Conservation (phyloP, 2,113 vertebrate species). For the Lanius collurio region DNA sequence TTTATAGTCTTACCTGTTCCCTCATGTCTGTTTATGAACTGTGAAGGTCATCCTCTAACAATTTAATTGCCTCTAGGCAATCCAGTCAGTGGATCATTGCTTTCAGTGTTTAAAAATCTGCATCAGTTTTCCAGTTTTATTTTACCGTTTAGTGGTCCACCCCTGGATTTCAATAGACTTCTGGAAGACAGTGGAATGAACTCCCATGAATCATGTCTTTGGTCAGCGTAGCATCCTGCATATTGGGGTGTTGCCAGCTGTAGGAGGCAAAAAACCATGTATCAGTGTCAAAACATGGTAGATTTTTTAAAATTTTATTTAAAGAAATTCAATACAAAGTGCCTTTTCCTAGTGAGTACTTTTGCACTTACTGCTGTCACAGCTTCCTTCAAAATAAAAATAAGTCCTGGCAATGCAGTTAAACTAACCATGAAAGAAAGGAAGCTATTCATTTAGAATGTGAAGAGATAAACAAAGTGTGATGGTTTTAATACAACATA, state of each 20-base stretch:
- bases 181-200: background rate
- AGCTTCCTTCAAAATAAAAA: background rate
- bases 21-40: background rate
- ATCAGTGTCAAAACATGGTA: background rate
- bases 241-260: background rate
- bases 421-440: background rate
- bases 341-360: background rate
- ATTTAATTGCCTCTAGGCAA: background rate
- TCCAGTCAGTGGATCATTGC: background rate
- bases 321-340: background rate
- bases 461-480: background rate
- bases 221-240: background rate
- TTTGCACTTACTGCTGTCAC: background rate
- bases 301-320: background rate
- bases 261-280: background rate
- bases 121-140: background rate
- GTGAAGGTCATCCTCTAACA: background rate
- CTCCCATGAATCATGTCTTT: background rate
- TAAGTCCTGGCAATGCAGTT: background rate
- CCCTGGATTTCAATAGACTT: background rate
- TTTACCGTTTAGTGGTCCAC: background rate
- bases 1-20: background rate
- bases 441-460: background rate
- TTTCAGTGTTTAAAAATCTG: background rate
- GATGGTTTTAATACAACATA: background rate